Conservation (phyloP, 2,888 invertebrate species). For the Serripes groenlandicus region DNA sequence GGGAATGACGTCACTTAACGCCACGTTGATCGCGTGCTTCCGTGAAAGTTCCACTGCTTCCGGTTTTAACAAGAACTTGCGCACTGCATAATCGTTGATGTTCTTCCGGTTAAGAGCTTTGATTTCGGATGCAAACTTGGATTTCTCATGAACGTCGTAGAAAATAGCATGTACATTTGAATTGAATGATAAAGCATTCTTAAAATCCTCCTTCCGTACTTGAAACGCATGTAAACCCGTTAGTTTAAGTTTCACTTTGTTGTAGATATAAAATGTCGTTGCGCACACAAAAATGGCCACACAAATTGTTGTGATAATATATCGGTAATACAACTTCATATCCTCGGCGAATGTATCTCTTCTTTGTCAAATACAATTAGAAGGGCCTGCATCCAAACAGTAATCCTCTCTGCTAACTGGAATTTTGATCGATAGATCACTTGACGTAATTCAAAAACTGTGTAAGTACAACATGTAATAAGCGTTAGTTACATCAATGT, state of each 20-base stretch:
- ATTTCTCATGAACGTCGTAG: conserved; percentile 38
- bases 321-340: conserved; percentile 59
- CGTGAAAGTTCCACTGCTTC: conserved; percentile 19
- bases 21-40: conserved; percentile 73
- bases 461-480: too few relatives aligned
- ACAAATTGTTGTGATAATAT: conserved; percentile 22
- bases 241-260: conserved; percentile 38
- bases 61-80: conserved; percentile 33
- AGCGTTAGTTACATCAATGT: too few relatives aligned
- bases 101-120: conserved; percentile 37
- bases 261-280: conserved; percentile 41
- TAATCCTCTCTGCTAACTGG: too few relatives aligned
- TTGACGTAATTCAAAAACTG: too few relatives aligned
- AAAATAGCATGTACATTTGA: conserved; percentile 50
- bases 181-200: conserved; percentile 40
- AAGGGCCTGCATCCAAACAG: too few relatives aligned
- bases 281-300: conserved; percentile 23
- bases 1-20: conserved; percentile 76
- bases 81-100: conserved; percentile 11
- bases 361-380: background rate
- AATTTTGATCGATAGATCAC: too few relatives aligned
- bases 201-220: conserved; percentile 13
- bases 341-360: background rate
- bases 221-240: conserved; percentile 25
- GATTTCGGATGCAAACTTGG: conserved; percentile 38